phyloP scores from a whole-genome alignment of 2,888 invertebrate genomes.

The Caenorhabditis afra region DNA sequence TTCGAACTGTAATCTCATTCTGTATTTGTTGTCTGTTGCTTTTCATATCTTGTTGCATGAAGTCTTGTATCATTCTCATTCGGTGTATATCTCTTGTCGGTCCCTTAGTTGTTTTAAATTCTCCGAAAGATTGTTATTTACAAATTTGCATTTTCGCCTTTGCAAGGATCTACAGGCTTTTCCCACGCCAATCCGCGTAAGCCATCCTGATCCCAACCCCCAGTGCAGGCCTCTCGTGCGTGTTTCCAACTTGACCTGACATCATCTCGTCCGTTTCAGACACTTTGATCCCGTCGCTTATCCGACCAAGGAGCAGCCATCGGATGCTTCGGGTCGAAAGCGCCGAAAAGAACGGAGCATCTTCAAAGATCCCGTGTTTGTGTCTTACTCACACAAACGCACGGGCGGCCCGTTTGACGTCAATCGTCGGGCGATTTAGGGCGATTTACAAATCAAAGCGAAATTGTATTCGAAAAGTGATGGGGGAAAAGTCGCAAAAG shows the following conservation, averaged over 20 bases:
- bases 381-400: constrained; percentile 24
- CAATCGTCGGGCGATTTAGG: constrained; percentile 14
- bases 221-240: constrained; percentile 4
- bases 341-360: neutral
- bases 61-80: neutral
- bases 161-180: constrained; percentile 17
- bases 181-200: constrained; percentile 22
- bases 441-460: constrained; percentile 13
- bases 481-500: constrained; percentile 10
- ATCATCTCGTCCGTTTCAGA: constrained; percentile 30
- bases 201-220: constrained; percentile 1
- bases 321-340: neutral
- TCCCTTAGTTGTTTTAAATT: neutral
- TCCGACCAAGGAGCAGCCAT: neutral
- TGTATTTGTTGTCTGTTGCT: constrained; percentile 1
- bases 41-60: constrained; percentile 1
- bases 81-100: neutral
- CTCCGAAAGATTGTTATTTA: neutral
- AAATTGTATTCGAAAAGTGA: constrained; percentile 25
- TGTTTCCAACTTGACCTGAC: constrained; percentile 16
- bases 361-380: constrained; percentile 24
- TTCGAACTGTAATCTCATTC: constrained; percentile 21
- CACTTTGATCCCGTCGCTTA: constrained; percentile 15
- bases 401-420: constrained; percentile 26
- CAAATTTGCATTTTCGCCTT: neutral